A percentile compares a stretch with the other conserved stretches of the same genome.
phyloP scores from a whole-genome alignment of 2,113 vertebrate genomes.

The Hirundichthys speculiger region DNA sequence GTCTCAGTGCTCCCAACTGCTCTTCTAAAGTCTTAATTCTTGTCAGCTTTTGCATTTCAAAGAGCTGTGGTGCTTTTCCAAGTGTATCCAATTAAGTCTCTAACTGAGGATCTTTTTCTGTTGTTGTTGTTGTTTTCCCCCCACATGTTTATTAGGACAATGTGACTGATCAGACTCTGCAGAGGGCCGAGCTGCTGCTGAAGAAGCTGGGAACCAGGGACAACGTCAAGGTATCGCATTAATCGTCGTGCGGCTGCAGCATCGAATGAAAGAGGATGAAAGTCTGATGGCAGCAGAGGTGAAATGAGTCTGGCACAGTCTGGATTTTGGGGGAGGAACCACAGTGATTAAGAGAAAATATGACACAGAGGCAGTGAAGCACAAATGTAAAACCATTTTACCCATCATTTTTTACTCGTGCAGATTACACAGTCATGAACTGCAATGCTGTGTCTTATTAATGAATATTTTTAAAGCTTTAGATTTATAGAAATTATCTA shows the following conservation, averaged over 20 bases:
- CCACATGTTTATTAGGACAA: slow-evolving; percentile 70
- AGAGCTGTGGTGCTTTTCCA: slow-evolving; percentile 60
- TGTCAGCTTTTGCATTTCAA: slow-evolving; percentile 72
- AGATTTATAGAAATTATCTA: no score
- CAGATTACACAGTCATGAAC: not conserved
- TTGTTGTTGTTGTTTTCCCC: slow-evolving; percentile 31
- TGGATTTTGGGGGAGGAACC: slow-evolving; percentile 3
- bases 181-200: slow-evolving; percentile 78
- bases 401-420: not conserved
- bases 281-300: slow-evolving; percentile 7
- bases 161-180: slow-evolving; percentile 67
- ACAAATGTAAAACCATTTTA: not conserved
- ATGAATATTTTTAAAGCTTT: not conserved
- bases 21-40: slow-evolving; percentile 46
- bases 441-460: not conserved
- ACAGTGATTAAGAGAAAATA: slow-evolving; percentile 9
- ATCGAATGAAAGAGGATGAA: slow-evolving; percentile 2
- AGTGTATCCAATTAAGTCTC: slow-evolving; percentile 75
- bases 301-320: not conserved
- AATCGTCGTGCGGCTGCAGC: not conserved
- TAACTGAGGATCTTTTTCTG: slow-evolving; percentile 23
- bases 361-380: no score
- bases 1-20: slow-evolving; percentile 36
- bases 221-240: slow-evolving; percentile 88
- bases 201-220: slow-evolving; percentile 89